Percentiles rank a stretch among this genome's conserved stretches.
phyloP scores from a whole-genome alignment of 2,113 vertebrate species.

The Gadus chalcogrammus region DNA sequence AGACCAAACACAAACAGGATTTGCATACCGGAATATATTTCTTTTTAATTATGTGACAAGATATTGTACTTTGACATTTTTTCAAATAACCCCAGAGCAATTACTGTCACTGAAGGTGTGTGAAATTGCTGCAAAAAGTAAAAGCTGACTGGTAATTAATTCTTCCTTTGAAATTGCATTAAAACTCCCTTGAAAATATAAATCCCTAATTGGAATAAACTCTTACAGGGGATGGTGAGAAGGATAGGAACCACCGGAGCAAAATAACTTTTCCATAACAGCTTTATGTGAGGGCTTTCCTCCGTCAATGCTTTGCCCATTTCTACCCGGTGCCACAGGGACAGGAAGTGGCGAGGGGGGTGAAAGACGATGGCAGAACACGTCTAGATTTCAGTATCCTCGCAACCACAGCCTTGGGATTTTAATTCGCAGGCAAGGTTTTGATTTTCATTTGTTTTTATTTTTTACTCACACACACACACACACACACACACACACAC shows the following conservation, averaged over 20 bases:
- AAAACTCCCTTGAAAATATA: conserved; percentile 61
- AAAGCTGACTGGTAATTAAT: conserved; percentile 59
- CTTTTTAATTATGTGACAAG: conserved; percentile 41
- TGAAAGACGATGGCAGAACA: conserved; percentile 17
- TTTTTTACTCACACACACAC: no score
- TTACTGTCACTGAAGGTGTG: conserved; percentile 62
- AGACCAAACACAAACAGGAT: background rate
- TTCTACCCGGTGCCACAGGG: conserved; percentile 32
- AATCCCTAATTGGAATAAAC: conserved; percentile 57
- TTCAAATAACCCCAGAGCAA: conserved; percentile 54
- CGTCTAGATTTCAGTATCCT: conserved; percentile 27
- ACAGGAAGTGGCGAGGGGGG: conserved; percentile 18
- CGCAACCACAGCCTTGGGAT: conserved; percentile 1
- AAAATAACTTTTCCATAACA: conserved; percentile 52
- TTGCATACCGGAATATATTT: conserved; percentile 33
- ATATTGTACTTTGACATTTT: conserved; percentile 53
- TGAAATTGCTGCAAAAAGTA: conserved; percentile 64
- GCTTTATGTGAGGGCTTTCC: conserved; percentile 50
- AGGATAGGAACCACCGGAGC: conserved; percentile 36
- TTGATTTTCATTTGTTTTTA: no score
- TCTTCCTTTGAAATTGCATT: conserved; percentile 63
- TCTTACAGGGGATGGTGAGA: conserved; percentile 43
- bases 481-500: no score
- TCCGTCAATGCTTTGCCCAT: conserved; percentile 32
- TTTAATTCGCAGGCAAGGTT: no score